phyloP scores from a whole-genome alignment of 2,113 vertebrate genomes.

The Scartelaos histophorus region DNA sequence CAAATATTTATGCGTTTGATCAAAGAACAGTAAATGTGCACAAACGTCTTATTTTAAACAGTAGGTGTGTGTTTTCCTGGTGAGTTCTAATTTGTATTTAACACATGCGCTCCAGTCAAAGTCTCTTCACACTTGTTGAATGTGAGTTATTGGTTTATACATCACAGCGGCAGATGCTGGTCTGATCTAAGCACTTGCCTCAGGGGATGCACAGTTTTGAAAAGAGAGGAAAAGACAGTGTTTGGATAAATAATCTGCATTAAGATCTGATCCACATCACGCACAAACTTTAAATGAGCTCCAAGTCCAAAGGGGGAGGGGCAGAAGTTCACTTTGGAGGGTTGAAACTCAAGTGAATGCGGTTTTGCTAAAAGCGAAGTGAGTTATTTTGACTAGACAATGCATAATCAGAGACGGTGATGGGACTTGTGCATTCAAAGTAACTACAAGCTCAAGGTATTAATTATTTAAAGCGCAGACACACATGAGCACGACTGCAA shows the following conservation, averaged over 20 bases:
- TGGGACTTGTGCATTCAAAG: constrained; percentile 1
- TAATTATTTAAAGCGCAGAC: constrained; percentile 46
- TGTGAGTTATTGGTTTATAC: constrained; percentile 27
- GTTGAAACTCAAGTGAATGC: constrained; percentile 16
- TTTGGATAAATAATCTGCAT: constrained; percentile 73
- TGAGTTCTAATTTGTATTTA: background rate
- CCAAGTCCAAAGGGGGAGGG: constrained; percentile 35
- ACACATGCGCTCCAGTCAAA: background rate
- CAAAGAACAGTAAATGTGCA: no score
- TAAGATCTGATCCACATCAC: constrained; percentile 66
- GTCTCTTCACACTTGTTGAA: background rate
- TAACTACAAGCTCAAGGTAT: constrained; percentile 11
- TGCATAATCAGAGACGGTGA: constrained; percentile 14
- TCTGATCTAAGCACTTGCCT: constrained; percentile 47
- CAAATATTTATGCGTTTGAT: no score
- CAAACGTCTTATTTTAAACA: no score
- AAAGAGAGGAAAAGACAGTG: constrained; percentile 32
- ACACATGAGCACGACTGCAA: background rate
- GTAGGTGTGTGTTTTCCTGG: no score
- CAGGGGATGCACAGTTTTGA: constrained; percentile 34
- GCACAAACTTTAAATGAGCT: constrained; percentile 72
- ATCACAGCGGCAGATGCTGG: constrained; percentile 22
- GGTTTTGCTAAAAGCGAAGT: constrained; percentile 15
- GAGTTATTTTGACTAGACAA: constrained; percentile 14
- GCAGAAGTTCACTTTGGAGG: constrained; percentile 22